Evolutionary conservation across 2,888 invertebrate species (phyloP).

Genomic region (Leptopilina myrica): DNA sequence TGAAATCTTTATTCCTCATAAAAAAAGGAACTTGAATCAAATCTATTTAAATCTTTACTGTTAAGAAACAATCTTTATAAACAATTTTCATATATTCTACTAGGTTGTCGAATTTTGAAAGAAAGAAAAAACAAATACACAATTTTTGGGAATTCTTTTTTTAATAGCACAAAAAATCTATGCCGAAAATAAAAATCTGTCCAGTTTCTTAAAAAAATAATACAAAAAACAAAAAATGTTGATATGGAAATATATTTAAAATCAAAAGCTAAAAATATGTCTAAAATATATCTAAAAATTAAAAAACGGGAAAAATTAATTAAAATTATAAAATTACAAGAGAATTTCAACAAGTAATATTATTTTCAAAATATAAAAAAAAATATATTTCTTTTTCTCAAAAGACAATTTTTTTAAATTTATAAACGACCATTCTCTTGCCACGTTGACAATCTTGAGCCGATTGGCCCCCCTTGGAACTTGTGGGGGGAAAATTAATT

Average conservation of each 20-base stretch:
- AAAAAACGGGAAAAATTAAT: no score
- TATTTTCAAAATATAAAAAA: no score
- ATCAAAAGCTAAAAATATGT: no score
- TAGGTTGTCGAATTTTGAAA: conserved; percentile 18
- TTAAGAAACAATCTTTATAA: conserved; percentile 15
- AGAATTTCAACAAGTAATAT: no score
- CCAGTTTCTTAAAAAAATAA: background rate
- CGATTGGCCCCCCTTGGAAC: background rate
- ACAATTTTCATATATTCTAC: conserved; percentile 21
- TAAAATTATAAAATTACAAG: no score
- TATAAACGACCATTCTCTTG: background rate
- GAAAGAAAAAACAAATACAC: background rate
- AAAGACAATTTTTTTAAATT: no score
- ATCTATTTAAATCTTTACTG: conserved; percentile 19
- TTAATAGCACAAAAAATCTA: background rate
- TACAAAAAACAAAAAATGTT: background rate
- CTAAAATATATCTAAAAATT: no score
- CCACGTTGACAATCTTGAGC: conserved; percentile 21
- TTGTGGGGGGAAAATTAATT: background rate
- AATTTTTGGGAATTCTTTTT: conserved; percentile 3
- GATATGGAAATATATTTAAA: no score
- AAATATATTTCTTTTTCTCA: no score
- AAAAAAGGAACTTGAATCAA: conserved; percentile 1
- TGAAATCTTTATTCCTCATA: conserved; percentile 8
- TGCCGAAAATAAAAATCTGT: background rate